Evolutionary conservation across 2,888 invertebrate genomes (phyloP).

Genomic region (Cheilosia variabilis): DNA sequence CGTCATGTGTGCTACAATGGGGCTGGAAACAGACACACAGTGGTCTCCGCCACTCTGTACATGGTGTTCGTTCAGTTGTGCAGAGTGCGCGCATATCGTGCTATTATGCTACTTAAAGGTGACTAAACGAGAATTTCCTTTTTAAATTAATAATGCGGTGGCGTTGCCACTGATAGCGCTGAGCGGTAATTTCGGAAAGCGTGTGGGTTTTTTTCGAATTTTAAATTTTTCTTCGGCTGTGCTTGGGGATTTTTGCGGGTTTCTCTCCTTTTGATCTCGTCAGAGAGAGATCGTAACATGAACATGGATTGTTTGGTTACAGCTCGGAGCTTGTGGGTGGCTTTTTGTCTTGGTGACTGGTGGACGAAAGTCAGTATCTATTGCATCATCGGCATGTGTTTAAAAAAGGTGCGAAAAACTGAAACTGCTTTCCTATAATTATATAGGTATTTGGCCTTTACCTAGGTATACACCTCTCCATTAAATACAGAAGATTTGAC

Average conservation of each 20-base stretch:
- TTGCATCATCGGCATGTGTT: no score
- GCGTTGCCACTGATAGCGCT: constrained; percentile 37
- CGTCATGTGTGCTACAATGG: constrained; percentile 18
- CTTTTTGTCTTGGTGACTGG: no score
- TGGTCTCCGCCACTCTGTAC: not conserved
- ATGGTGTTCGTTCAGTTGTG: constrained; percentile 31
- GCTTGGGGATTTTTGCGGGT: not conserved
- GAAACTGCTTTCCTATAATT: no score
- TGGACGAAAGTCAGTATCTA: no score
- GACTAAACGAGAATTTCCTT: constrained; percentile 83
- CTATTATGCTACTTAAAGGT: constrained; percentile 78
- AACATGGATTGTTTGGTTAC: no score
- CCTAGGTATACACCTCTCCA: no score
- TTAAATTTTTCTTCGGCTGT: constrained; percentile 12
- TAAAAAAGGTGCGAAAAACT: no score
- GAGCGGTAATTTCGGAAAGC: constrained; percentile 50
- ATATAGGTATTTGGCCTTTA: no score
- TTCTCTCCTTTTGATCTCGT: not conserved
- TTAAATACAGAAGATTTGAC: no score
- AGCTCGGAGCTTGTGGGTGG: no score
- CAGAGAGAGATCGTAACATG: no score
- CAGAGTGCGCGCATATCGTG: constrained; percentile 65
- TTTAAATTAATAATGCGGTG: constrained; percentile 81
- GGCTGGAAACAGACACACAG: constrained; percentile 16
- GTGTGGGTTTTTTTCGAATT: constrained; percentile 52